Evolutionary conservation across 2,888 invertebrate species (phyloP).

Genomic region (Metellina segmentata): DNA sequence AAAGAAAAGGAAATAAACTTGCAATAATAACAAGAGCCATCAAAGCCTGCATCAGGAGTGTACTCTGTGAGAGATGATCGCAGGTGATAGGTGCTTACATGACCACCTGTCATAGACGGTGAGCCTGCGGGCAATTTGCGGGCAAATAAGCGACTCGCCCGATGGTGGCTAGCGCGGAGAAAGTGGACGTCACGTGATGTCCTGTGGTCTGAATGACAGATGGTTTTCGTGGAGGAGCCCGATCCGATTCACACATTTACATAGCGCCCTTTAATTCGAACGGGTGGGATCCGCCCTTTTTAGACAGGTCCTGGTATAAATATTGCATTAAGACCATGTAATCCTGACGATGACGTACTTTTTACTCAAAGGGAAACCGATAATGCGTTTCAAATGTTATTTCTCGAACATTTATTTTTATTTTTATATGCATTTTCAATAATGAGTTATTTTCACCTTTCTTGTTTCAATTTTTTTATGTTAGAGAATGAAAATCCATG

Average conservation of each 20-base stretch:
- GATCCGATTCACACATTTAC: conserved; percentile 3
- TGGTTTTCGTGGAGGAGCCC: conserved; percentile 16
- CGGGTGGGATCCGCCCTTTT: not conserved
- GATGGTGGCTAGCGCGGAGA: conserved; percentile 1
- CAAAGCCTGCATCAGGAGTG: not conserved
- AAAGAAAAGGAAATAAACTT: not conserved
- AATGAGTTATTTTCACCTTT: no score
- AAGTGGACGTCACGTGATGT: conserved; percentile 50
- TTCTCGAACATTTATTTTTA: no score
- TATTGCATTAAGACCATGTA: not conserved
- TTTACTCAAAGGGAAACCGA: not conserved
- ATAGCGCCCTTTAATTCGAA: not conserved
- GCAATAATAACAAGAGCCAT: not conserved
- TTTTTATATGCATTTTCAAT: no score
- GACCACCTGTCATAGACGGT: conserved; percentile 35
- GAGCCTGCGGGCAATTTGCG: not conserved
- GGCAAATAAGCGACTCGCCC: conserved; percentile 20
- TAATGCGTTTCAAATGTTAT: not conserved
- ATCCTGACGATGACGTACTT: not conserved
- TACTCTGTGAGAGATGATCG: not conserved
- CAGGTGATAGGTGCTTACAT: conserved; percentile 48
- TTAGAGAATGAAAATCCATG: no score
- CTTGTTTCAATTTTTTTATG: no score
- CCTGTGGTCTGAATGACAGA: conserved; percentile 51
- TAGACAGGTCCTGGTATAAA: not conserved